Evolutionary conservation across 2,113 vertebrate genomes (phyloP), one percentile per base, ranked within the genome.

Genomic region (Melanotaenia duboulayi): DNA sequence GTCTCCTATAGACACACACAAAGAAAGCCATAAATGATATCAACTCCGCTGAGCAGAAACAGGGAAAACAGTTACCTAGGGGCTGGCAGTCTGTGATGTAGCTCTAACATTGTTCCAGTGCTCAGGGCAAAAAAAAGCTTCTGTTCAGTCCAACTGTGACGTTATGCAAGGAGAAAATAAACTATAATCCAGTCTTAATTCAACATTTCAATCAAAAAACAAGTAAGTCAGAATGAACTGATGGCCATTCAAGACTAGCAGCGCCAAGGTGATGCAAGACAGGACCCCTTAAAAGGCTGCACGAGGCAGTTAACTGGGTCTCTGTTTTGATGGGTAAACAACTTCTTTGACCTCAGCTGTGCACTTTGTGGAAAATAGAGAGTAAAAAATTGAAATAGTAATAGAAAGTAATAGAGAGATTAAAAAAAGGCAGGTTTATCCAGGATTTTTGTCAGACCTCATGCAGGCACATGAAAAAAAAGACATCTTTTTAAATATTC

Each of bases 41-140:
- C 64, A 89, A 89, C 52, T 71, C 78, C 73, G 78, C 56, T 76
- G 84, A 91, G 85, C 85, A 77, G 72, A 79, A 83, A 87, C 72
- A 76, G 48, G 66, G 61, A 50, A 83, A 85, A 65, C 65, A 70
- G 74, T 74, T 84, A 87, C 78, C 90, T 74, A 80, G 79, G 82
- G 86, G 80, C 65, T 73, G 28, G 39, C 74, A 74, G 76, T 57
- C 82, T 86, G 61, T 76, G 70, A 73, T 87, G 65, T 55, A 84
- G 72, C 75, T 74, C 46, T 20, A 74, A 54, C 55, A 82, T 79
- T 78, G 76, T 84, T 81, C 56, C 70, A 71, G 50, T 48, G 78
- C 81, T 82, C 67, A 42, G 55, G 78, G 79, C 83, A 72, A 65
- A 76, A 76, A 55, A 76, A 79, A 65, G 44, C 82, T 72, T 71